Conservation (phyloP, 2,797 vertebrate species). For the Anolis apletophallus region DNA sequence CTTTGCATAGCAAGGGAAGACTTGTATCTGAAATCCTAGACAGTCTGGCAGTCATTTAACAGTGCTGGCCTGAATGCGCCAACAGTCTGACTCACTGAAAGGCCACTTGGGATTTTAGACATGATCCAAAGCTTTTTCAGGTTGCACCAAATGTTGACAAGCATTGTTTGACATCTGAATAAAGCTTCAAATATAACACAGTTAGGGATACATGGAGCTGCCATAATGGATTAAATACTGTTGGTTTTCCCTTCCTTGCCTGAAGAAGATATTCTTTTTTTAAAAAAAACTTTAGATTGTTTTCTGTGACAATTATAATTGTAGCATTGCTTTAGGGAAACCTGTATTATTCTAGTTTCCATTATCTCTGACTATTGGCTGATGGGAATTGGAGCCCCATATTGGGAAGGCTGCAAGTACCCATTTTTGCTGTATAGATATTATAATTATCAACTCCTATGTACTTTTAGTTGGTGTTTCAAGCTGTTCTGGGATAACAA, state of each 20-base stretch:
- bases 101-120: neutral
- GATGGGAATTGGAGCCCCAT: neutral
- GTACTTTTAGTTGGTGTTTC: neutral
- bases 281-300: neutral
- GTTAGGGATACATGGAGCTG: neutral
- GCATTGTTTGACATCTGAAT: neutral
- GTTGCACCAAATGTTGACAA: neutral
- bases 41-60: neutral
- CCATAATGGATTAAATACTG: neutral
- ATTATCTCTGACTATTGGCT: neutral
- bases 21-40: neutral
- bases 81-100: neutral
- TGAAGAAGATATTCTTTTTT: neutral
- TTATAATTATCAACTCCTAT: neutral
- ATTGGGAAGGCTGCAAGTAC: neutral
- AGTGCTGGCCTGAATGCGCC: neutral
- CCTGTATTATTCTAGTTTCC: neutral
- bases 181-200: neutral
- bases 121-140: conserved; percentile 16
- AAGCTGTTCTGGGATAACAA: neutral
- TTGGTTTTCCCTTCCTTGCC: neutral
- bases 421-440: too few species aligned
- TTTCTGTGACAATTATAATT: neutral
- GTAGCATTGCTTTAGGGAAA: neutral
- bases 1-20: neutral